These are phyloP conservation scores for Coptodon bakossiorum DNA, from an alignment of 2,113 vertebrate species.

Conservation along the genomic window DNA sequence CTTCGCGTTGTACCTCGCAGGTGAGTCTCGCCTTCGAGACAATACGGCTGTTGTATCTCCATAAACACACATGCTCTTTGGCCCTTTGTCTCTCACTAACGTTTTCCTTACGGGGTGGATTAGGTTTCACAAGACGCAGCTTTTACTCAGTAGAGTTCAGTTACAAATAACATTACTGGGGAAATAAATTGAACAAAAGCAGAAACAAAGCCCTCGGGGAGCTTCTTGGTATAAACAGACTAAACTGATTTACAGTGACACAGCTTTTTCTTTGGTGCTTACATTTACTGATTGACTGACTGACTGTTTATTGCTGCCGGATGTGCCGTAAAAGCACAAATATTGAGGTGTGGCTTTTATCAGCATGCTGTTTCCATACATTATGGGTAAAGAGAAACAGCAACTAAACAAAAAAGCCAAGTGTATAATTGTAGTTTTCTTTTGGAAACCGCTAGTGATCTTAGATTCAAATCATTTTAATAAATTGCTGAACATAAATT, in stretches of 20 bases:
- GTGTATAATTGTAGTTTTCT: neutral
- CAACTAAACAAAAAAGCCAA: neutral
- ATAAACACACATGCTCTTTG: neutral
- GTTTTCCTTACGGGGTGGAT: neutral
- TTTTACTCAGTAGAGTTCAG: neutral
- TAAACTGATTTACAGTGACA: neutral
- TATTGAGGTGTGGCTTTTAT: neutral
- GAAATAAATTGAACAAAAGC: neutral
- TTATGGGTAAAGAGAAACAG: neutral
- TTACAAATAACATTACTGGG: neutral
- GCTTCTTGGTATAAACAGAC: neutral
- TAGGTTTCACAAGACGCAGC: neutral
- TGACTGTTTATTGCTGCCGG: neutral
- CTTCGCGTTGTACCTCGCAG: constrained; percentile 91
- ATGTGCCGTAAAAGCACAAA: neutral
- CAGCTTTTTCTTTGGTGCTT: neutral
- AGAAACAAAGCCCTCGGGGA: neutral
- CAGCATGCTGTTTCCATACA: neutral
- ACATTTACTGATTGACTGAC: neutral
- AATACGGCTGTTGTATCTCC: neutral
- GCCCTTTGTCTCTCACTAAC: neutral
- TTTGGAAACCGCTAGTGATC: accelerated
- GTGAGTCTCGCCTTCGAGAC: constrained; percentile 61
- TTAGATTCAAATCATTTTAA: accelerated
- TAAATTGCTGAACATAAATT: neutral